Percentiles rank a stretch among this genome's conserved stretches.
phyloP scores from a whole-genome alignment of 2,888 invertebrate species.

The Stenoptilia bipunctidactyla region DNA sequence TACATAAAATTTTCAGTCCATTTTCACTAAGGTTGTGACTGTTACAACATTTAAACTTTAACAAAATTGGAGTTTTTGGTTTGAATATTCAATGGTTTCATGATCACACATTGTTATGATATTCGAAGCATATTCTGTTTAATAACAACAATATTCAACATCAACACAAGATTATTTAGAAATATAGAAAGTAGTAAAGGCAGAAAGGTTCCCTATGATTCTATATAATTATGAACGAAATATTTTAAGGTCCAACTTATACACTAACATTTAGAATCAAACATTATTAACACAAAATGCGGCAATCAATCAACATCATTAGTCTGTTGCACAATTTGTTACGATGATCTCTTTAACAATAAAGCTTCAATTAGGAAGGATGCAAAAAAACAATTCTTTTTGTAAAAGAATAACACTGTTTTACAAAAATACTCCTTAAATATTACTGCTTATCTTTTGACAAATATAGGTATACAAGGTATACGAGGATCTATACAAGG shows the following conservation, averaged over 20 bases:
- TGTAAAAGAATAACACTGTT: constrained; percentile 62
- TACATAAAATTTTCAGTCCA: constrained; percentile 37
- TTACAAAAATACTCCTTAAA: constrained; percentile 34
- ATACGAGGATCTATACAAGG: background rate
- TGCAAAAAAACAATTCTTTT: constrained; percentile 53
- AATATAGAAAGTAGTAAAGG: background rate
- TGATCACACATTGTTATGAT: constrained; percentile 53
- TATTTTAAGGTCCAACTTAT: too few species aligned
- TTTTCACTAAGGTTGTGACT: constrained; percentile 18
- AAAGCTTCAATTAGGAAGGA: constrained; percentile 27
- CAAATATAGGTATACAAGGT: background rate
- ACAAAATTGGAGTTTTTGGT: constrained; percentile 32
- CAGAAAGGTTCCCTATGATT: too few species aligned
- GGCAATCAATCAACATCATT: too few species aligned
- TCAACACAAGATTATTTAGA: background rate
- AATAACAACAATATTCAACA: constrained; percentile 1
- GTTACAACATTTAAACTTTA: constrained; percentile 6
- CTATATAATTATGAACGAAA: too few species aligned
- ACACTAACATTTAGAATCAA: too few species aligned
- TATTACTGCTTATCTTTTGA: constrained; percentile 12
- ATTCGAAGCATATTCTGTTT: constrained; percentile 14
- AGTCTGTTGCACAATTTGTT: too few species aligned
- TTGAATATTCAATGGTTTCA: constrained; percentile 57
- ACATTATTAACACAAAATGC: too few species aligned
- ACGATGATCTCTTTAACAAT: too few species aligned